A percentile compares a stretch with the other conserved stretches of the same genome.
Conservation (phyloP, 2,888 invertebrate species). For the Plemyria rubiginata region DNA sequence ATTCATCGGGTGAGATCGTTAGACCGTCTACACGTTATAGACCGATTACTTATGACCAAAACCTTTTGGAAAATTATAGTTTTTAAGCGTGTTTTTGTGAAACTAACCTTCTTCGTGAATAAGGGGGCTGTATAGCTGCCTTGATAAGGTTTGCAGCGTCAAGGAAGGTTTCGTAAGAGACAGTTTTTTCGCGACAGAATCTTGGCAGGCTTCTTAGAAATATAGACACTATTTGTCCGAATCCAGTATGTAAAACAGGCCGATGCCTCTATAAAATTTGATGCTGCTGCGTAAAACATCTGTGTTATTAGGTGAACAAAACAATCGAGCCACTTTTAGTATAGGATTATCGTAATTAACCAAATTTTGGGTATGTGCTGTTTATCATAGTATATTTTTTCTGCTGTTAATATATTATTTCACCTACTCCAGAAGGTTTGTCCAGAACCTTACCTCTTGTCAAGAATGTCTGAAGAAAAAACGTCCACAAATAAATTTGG, state of each 20-base stretch:
- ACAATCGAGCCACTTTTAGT: neutral
- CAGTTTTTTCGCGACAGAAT: slow-evolving; percentile 9
- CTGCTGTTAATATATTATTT: no score
- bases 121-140: slow-evolving; percentile 8
- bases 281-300: slow-evolving; percentile 22
- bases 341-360: neutral
- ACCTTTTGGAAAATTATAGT: no score
- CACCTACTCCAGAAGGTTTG: no score
- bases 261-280: slow-evolving; percentile 27
- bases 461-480: neutral
- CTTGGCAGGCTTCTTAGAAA: slow-evolving; percentile 9
- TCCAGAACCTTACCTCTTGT: no score
- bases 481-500: no score
- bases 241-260: slow-evolving; percentile 27
- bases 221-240: slow-evolving; percentile 8
- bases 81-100: neutral
- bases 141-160: slow-evolving; percentile 20
- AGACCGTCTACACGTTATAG: no score
- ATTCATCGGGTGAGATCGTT: no score
- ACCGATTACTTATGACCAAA: no score
- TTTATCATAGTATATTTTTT: neutral
- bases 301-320: slow-evolving; percentile 30
- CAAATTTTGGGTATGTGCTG: neutral
- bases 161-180: slow-evolving; percentile 12
- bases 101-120: neutral